phyloP scores from a whole-genome alignment of 2,113 vertebrate genomes.

The Ctenomys sociabilis region DNA sequence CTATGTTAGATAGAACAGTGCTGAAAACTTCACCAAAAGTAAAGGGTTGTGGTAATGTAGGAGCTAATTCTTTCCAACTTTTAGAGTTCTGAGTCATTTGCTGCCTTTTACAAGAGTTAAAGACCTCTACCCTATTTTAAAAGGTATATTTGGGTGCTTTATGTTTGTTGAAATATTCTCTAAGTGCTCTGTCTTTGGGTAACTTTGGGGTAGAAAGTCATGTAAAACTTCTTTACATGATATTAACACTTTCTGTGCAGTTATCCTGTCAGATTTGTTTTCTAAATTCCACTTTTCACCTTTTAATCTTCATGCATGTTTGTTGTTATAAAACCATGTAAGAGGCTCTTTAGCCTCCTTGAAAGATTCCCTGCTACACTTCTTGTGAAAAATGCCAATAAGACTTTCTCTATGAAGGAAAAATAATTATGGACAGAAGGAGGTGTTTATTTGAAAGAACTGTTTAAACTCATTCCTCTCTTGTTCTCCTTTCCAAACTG shows the following conservation, averaged over 20 bases:
- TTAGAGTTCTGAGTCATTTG: background rate
- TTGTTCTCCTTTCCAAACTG: constrained; percentile 45
- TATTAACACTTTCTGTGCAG: constrained; percentile 5
- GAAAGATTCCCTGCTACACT: constrained; percentile 30
- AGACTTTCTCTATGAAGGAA: constrained; percentile 44
- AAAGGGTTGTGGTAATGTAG: background rate
- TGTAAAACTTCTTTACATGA: constrained; percentile 28
- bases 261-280: constrained; percentile 30
- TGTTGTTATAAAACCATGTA: constrained; percentile 47
- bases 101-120: constrained; percentile 46
- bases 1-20: background rate
- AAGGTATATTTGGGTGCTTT: constrained; percentile 21
- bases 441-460: constrained; percentile 46
- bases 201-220: constrained; percentile 20
- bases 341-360: background rate
- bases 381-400: constrained; percentile 3
- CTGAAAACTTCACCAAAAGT: background rate
- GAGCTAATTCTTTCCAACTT: background rate
- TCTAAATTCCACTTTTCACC: constrained; percentile 23
- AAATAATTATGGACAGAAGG: constrained; percentile 34
- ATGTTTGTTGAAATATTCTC: constrained; percentile 39
- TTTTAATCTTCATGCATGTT: constrained; percentile 16
- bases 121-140: background rate
- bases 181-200: constrained; percentile 26
- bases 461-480: constrained; percentile 47